phyloP scores from a whole-genome alignment of 2,113 vertebrate species.

The Catharus fuscescens region DNA sequence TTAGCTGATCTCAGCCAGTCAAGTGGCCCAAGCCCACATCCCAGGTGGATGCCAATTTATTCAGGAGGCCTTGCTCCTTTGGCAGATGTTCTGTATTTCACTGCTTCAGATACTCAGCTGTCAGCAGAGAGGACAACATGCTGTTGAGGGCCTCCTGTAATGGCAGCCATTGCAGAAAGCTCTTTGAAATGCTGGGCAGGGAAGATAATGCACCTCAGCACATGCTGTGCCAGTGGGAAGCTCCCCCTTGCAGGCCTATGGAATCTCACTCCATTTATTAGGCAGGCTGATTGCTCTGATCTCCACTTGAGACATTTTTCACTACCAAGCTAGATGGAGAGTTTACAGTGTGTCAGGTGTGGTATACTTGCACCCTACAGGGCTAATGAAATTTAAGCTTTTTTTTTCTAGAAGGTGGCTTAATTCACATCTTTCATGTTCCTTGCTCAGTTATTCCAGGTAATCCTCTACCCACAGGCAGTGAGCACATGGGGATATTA shows the following conservation, averaged over 20 bases:
- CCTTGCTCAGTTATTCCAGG: neutral
- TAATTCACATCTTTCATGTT: neutral
- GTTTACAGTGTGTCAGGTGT: neutral
- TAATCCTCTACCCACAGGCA: neutral
- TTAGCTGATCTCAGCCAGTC: neutral
- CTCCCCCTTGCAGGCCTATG: neutral
- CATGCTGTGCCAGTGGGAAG: neutral
- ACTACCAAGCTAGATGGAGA: neutral
- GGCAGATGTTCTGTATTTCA: conserved; percentile 6
- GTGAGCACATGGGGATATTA: accelerated
- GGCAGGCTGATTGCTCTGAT: neutral
- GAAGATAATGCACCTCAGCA: neutral
- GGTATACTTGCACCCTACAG: neutral
- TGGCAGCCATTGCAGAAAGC: neutral
- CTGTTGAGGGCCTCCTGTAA: conserved; percentile 14
- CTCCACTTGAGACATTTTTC: neutral
- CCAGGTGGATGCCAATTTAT: neutral
- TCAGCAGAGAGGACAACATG: neutral
- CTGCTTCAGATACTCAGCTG: neutral
- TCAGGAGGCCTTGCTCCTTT: neutral
- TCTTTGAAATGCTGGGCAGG: neutral
- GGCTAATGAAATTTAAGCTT: neutral
- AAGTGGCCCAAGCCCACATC: neutral
- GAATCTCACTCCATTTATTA: neutral
- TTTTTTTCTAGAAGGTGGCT: neutral